phyloP scores from a whole-genome alignment of 2,797 vertebrate species.

The Melanotaenia parkinsoni region DNA sequence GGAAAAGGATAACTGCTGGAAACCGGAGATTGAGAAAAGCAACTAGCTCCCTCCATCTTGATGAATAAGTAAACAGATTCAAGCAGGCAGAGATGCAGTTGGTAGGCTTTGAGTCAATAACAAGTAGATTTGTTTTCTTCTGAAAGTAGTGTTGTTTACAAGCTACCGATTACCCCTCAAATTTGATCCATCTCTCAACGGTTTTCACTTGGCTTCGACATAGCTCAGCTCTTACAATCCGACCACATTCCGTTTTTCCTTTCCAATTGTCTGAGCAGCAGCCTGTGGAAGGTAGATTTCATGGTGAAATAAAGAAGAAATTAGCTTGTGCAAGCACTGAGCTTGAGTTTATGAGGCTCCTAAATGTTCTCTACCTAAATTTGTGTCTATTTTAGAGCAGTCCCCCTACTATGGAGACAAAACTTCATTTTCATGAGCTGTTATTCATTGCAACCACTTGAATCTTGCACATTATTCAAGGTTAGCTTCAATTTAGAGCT shows the following conservation, averaged over 20 bases:
- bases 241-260: constrained; percentile 5
- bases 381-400: constrained; percentile 49
- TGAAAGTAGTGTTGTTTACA: constrained; percentile 72
- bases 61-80: constrained; percentile 82
- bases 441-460: constrained; percentile 18
- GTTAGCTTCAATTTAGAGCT: constrained; percentile 34
- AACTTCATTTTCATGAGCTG: constrained; percentile 25
- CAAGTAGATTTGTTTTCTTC: constrained; percentile 78
- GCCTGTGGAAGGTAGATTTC: constrained; percentile 44
- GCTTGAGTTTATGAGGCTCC: constrained; percentile 48
- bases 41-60: constrained; percentile 56
- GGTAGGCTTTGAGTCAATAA: constrained; percentile 61
- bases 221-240: not conserved
- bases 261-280: constrained; percentile 8
- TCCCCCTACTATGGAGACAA: constrained; percentile 23
- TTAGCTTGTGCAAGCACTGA: constrained; percentile 36
- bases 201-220: constrained; percentile 40
- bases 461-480: constrained; percentile 18
- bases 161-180: constrained; percentile 65
- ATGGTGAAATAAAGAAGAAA: constrained; percentile 58
- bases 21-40: constrained; percentile 58
- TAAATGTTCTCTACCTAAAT: constrained; percentile 65
- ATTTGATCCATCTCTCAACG: constrained; percentile 68
- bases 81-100: constrained; percentile 60
- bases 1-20: constrained; percentile 63